A percentile compares a stretch with the other conserved stretches of the same genome.
Evolutionary conservation across 2,113 vertebrate genomes (phyloP).

Genomic region (Labeo rohita): DNA sequence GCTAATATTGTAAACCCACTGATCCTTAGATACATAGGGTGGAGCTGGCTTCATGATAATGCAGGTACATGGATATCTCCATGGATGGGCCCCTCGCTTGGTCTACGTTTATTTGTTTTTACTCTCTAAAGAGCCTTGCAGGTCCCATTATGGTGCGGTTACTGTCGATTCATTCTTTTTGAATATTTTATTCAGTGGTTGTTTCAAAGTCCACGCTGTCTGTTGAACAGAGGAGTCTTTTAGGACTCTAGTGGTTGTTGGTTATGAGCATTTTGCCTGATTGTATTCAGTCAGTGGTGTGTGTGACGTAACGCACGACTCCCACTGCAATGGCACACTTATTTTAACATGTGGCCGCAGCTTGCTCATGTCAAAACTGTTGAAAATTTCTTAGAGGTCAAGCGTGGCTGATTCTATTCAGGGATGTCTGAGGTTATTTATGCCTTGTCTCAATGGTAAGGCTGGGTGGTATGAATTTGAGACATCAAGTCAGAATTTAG

Average conservation of each 20-base stretch:
- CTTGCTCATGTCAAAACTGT: slow-evolving; percentile 6
- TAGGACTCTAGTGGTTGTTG: background rate
- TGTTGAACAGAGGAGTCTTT: background rate
- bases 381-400: background rate
- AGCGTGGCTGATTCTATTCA: slow-evolving; percentile 8
- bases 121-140: background rate
- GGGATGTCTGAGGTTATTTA: slow-evolving; percentile 22
- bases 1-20: slow-evolving; percentile 27
- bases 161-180: background rate
- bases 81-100: background rate
- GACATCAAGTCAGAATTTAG: slow-evolving; percentile 1
- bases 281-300: background rate
- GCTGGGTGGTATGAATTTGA: background rate
- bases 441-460: background rate
- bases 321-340: background rate
- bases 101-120: slow-evolving; percentile 12
- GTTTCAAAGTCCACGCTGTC: background rate
- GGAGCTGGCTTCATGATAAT: slow-evolving; percentile 4
- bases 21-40: slow-evolving; percentile 23
- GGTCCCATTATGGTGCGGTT: slow-evolving; percentile 5
- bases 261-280: background rate
- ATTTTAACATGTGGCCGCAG: background rate
- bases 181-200: slow-evolving; percentile 5
- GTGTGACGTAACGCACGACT: background rate
- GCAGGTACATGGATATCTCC: slow-evolving; percentile 4